Evolutionary conservation across 2,888 invertebrate genomes (phyloP), one percentile per base, ranked within the genome.

Genomic region (Gymnosoma rotundatum): DNA sequence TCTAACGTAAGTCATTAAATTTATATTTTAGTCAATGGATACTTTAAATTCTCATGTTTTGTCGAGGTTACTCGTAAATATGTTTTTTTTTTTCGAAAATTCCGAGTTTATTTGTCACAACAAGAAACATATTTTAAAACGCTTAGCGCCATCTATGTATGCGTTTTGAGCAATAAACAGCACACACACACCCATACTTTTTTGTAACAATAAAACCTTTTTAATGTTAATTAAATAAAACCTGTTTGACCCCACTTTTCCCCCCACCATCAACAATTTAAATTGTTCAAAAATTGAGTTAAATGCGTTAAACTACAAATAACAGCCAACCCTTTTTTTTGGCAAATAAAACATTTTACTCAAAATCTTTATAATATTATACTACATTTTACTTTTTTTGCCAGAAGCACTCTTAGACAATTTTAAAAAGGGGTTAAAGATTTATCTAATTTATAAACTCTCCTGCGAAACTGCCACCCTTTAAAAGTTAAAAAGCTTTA

Each of bases 401-500:
- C n/a, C n/a, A n/a, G n/a, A n/a, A n/a, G n/a, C n/a, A 56, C 63
- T 69, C 56, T 75, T 48, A 54, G 48, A 50, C 56, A 45, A 10
- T 14, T 36, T 0, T 18, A 63, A 60, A 70, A 66, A 70, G 21
- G 50, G 63, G 63, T 36, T 48, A 42, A 16, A 58, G 25, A 70
- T 75, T 63, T 81, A 81, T 81, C 81, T 81, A 56, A 75, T 32
- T 75, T 48, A 60, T 0, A 21, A 45, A 63, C 54, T 45, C 66
- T 25, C 54, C 48, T 18, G 48, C n/a, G 18, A 16, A 10, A 6
- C n/a, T 10, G 8, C 25, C 56, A 20, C 45, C 54, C 63, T 18
- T 25, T 32, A 48, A 42, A 42, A 73, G 32, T 66, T 36, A 50
- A 18, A 63, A 52, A 75, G 58, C 7, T 45, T 72, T 18, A 2